Evolutionary conservation across 2,113 vertebrate genomes (phyloP), one percentile per base, ranked within the genome.

Genomic region (Chamaea fasciata): DNA sequence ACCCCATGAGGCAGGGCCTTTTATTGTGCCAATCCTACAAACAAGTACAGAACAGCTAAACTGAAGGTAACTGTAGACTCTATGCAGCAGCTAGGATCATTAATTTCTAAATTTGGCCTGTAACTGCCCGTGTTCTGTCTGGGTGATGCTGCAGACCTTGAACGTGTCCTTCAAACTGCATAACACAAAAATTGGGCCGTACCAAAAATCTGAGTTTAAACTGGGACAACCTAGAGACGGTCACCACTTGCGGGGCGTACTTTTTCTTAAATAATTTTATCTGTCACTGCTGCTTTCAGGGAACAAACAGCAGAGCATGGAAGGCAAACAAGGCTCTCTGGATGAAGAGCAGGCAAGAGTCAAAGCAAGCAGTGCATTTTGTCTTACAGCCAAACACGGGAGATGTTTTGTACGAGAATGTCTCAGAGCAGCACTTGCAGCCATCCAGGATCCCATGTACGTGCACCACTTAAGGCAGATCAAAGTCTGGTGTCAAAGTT

Each of bases 401-500:
- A 70, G 73, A 17, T 64, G 26, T 71, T 92, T 91, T 82, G 39
- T 67, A 37, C 4, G 7, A 75, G 37, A 39, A 76, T 2, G 10
- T 80, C 84, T 94, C 70, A 42, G 41, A 95, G 57, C 82, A 96
- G 60, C 83, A 49, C 76, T 53, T 42, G 69, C 73, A 95, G 76
- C 55, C 50, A 50, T 27, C 50, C 96, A 60, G 81, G 65, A 80
- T 60, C 68, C 39, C 68, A 60, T 0, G 1, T 3, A 55, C 15
- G 63, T 0, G 6, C 44, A 81, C 76, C 74, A 30, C 74, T 85
- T 55, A 50, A 76, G 1, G 33, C 10, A 94, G 89, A 95, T 96
- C 91, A 96, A 95, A 96, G 94, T 2, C 73, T 92, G 65, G 39
- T 79, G 87, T 62, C 93, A 95, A 87, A 94, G 84, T 95, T 94